Evolutionary conservation across 2,113 vertebrate species (phyloP), one percentile per base, ranked within the genome.

Genomic region (Embiotoca jacksoni): DNA sequence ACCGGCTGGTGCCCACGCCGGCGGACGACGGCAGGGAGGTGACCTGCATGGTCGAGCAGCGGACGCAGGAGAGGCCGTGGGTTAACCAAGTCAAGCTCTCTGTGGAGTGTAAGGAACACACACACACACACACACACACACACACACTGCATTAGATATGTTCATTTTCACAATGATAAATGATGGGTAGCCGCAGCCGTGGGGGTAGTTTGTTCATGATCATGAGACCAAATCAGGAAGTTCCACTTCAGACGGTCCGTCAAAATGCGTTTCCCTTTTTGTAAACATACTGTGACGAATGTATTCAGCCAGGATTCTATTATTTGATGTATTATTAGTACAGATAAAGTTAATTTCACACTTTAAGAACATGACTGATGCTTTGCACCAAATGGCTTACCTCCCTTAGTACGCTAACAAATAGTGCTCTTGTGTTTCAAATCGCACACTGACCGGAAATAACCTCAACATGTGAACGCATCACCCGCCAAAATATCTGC

Each of bases 21-120:
- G 59, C 68, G 0, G 93, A 95, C 44, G 77, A 95, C 53, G 91
- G 88, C 69, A 66, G 60, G 23, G 91, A 93, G 56, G 69, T 95
- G 61, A 92, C 76, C 58, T 95, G 94, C 76, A 53, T 91, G 68
- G 87, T 95, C 0, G 87, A 80, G n/a, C 94, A 95, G 87, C 85
- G 65, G 63, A 91, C 92, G 0, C 93, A 93, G 86, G 83, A 72
- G 6, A 80, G 47, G 47, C 84, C 91, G 1, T 90, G 91, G 91
- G 31, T 50, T 7, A 54, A 84, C 10, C 4, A 64, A 0, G 57
- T 95, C 62, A 90, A 74, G 81, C 92, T 95, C 5, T 92, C 91
- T 1, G 91, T 95, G 41, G 91, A 95, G 77, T 94, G 94, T 95
- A 91, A 94, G 94, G 0, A 37, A 50, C 0, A 70, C 39, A 58